These are phyloP conservation scores for Mercenaria mercenaria DNA, from an alignment of 1,140 invertebrate species.

Conservation along the genomic window DNA sequence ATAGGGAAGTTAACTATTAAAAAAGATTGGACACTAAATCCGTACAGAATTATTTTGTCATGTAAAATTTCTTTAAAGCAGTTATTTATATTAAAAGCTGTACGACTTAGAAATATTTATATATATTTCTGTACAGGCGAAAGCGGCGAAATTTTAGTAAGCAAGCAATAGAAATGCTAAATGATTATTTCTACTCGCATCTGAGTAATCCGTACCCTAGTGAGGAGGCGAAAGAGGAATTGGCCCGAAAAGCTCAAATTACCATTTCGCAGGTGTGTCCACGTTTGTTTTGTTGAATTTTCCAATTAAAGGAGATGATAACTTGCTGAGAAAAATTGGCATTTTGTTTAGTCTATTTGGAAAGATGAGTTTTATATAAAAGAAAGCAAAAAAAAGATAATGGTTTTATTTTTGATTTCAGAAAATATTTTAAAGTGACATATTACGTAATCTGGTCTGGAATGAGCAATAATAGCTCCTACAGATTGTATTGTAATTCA, in stretches of 20 bases:
- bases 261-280: slow-evolving; percentile 95
- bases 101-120: slow-evolving; percentile 29
- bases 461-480: too few species aligned
- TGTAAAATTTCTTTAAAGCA: too few species aligned
- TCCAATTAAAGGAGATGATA: neutral
- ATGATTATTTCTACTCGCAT: slow-evolving; percentile 99
- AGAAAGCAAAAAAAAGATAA: too few species aligned
- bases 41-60: neutral
- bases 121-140: slow-evolving; percentile 89
- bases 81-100: slow-evolving; percentile 10
- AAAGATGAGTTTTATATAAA: too few species aligned
- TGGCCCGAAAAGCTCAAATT: slow-evolving; percentile 99
- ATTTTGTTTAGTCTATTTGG: too few species aligned
- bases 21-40: neutral
- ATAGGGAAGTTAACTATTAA: too few species aligned
- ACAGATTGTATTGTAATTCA: too few species aligned
- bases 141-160: slow-evolving; percentile 99
- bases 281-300: slow-evolving; percentile 22
- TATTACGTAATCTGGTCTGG: too few species aligned
- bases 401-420: too few species aligned
- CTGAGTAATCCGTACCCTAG: slow-evolving; percentile 99
- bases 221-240: slow-evolving; percentile 99
- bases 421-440: too few species aligned
- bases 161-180: slow-evolving; percentile 99
- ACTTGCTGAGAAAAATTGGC: neutral